Percentiles rank a stretch among this genome's conserved stretches.
These are phyloP conservation scores for Drosophila jambulina DNA, from an alignment of 1,140 invertebrate species.

Conservation along the genomic window DNA sequence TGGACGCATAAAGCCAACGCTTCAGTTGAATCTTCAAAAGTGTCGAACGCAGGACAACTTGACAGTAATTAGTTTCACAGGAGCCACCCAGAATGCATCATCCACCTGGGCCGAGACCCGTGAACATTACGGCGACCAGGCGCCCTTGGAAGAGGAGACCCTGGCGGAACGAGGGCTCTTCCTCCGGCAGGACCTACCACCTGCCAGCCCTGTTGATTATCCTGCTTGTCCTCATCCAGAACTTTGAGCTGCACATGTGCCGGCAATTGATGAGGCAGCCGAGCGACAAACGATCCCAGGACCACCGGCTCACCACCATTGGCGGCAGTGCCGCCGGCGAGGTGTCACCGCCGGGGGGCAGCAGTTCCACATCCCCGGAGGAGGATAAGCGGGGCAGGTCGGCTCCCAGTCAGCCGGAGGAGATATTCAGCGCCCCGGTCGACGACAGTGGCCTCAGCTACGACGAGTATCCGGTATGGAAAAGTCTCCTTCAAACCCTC, in stretches of 20 bases:
- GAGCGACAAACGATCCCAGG: conserved; percentile 36
- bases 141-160: conserved; percentile 28
- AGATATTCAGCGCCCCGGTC: conserved; percentile 72
- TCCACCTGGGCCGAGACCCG: conserved; percentile 20
- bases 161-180: conserved; percentile 5
- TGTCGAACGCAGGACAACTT: conserved; percentile 30
- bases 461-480: conserved; percentile 79
- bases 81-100: conserved; percentile 31
- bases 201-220: conserved; percentile 66
- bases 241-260: conserved; percentile 73
- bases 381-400: conserved; percentile 49
- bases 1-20: conserved; percentile 52
- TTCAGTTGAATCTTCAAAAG: conserved; percentile 82
- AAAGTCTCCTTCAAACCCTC: not conserved
- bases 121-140: conserved; percentile 21
- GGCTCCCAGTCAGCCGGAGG: conserved; percentile 71
- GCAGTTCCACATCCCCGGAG: conserved; percentile 1
- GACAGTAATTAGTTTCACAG: conserved; percentile 54
- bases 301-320: conserved; percentile 12
- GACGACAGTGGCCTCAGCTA: conserved; percentile 64
- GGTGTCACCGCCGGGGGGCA: conserved; percentile 24
- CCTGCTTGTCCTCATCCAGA: conserved; percentile 69
- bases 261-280: conserved; percentile 66
- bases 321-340: conserved; percentile 35
- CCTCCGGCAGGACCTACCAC: conserved; percentile 41